Evolutionary conservation across 2,888 invertebrate genomes (phyloP), one percentile per base, ranked within the genome.

Genomic region (Lepidochrysops patricia): DNA sequence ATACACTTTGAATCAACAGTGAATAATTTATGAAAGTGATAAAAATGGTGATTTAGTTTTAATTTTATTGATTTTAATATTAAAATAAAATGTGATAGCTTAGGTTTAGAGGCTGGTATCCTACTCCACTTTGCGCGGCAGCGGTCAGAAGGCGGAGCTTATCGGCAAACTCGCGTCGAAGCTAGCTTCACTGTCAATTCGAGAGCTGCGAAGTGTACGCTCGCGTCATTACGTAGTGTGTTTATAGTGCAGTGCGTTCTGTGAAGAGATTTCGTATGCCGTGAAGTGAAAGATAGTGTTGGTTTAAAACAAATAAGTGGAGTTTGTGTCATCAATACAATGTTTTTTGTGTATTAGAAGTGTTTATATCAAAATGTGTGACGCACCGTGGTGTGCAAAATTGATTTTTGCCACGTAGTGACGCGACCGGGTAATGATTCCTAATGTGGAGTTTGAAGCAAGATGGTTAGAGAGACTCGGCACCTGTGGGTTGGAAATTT

Each of bases 381-480:
- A 74, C 79, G 84, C 85, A 84, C 85, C 78, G 80, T 82, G 82
- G 79, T 79, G 86, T 86, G 88, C 83, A 85, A 87, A 89, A 87
- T 89, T 89, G 84, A 80, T 89, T 85, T 89, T 88, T 89, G 89
- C 89, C 89, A 89, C 89, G 89, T 90, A 90, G 89, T 88, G 89
- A 88, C 87, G 90, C 89, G 89, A 89, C 90, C 90, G 91, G 91
- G 91, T 91, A 91, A 91, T 90, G 91, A 92, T 93, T 92, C 94
- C 94, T 93, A 93, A 95, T 95, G 95, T 95, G 95, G 96, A 94
- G 94, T 94, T 93, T 92, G 94, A 94, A 94, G 95, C 96, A 97
- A 96, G 95, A 98, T 98, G 98, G 98, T 98, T 95, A 98, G 98
- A 95, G 98, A 98, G 97, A 98, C 98, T 94, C 97, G 98, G 94